These are phyloP conservation scores for Silurus asotus DNA, from an alignment of 2,113 vertebrate genomes.

Conservation along the genomic window DNA sequence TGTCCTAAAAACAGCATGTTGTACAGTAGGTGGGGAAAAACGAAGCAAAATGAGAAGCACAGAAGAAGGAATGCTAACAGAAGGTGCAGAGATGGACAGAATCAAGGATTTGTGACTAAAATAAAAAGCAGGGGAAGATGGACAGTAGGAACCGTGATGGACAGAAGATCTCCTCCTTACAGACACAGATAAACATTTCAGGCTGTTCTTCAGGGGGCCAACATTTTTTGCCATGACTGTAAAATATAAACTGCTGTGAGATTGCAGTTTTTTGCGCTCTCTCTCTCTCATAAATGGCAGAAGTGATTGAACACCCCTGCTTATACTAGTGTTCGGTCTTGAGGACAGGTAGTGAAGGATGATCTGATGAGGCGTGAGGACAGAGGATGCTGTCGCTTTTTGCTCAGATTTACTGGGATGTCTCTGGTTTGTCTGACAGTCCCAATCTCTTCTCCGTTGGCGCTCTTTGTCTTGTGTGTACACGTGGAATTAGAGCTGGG, in stretches of 20 bases:
- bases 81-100: conserved; percentile 3
- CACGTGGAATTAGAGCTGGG: not conserved
- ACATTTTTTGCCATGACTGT: conserved; percentile 42
- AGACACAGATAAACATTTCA: conserved; percentile 40
- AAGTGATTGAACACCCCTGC: conserved; percentile 4
- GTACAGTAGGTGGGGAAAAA: not conserved
- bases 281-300: conserved; percentile 14
- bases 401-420: conserved; percentile 14
- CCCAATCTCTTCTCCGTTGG: not conserved
- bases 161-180: conserved; percentile 22
- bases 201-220: conserved; percentile 23
- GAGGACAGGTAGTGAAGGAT: conserved; percentile 7
- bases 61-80: not conserved
- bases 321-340: not conserved
- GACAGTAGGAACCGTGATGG: conserved; percentile 22
- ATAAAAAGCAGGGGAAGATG: conserved; percentile 21
- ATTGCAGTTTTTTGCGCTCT: conserved; percentile 14
- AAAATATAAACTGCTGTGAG: conserved; percentile 42
- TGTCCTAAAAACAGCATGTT: not conserved
- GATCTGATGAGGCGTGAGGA: conserved; percentile 27
- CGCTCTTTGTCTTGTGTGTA: conserved; percentile 32
- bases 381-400: conserved; percentile 16
- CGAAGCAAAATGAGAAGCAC: not conserved
- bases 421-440: conserved; percentile 2
- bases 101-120: not conserved